Evolutionary conservation across 2,113 vertebrate genomes (phyloP), one percentile per base, ranked within the genome.

Genomic region (Podiceps cristatus): DNA sequence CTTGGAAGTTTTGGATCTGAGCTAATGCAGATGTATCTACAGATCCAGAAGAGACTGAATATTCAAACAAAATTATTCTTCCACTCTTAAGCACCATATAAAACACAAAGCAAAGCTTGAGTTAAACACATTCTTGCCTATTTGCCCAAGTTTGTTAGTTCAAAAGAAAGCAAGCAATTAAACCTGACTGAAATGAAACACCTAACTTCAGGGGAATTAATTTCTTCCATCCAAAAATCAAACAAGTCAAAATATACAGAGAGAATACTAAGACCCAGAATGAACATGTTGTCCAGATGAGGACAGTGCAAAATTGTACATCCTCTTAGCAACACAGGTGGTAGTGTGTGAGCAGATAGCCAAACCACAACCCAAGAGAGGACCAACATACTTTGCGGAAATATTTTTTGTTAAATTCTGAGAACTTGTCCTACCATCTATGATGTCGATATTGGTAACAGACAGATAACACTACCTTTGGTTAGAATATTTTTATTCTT

Each of bases 341-440:
- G 0, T 5, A 33, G 13, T 4, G 7, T 37, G 7, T 10, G 55
- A 80, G 33, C 18, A 86, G 33, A 50, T 2, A 88, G n/a, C 15
- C 15, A 81, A 81, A 63, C 7, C 1, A 2, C 37, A 59, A 31
- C 2, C 0, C n/a, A n/a, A 67, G 52, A 2, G 1, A 81, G 31
- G 12, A 53, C 10, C 5, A 66, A 42, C 7, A 49, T 13, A 58
- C 22, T 50, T 58, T 5, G n/a, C 31, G 28, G 15, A 78, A 84
- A 20, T 17, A 27, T 3, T 47, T 35, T 50, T 86, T 68, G 8
- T 37, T 37, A 31, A 60, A 45, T 40, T 85, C 55, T 58, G 64
- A 73, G 29, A 58, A 62, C 6, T 7, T 13, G 6, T 5, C 27
- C 42, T 66, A 29, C 33, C 11, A 3, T 45, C n/a, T 71, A 60